Evolutionary conservation across 2,888 invertebrate species (phyloP).

Genomic region (Arrhopalites spinosus): DNA sequence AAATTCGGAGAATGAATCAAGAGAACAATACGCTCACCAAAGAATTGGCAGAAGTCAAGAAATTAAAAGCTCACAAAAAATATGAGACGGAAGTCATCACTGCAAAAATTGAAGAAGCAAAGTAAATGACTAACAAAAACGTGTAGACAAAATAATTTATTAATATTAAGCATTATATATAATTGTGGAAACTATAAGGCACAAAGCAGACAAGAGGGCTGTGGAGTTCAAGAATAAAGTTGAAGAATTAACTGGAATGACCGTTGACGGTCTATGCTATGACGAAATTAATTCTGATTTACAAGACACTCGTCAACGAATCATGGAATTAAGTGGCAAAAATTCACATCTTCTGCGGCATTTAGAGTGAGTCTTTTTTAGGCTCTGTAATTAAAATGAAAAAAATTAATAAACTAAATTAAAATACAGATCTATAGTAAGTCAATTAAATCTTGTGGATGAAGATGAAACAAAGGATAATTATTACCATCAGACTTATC

Average conservation of each 20-base stretch:
- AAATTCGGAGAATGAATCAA: slow-evolving; percentile 14
- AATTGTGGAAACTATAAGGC: background rate
- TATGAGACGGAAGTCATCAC: slow-evolving; percentile 10
- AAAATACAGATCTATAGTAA: background rate
- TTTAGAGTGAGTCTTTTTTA: slow-evolving; percentile 18
- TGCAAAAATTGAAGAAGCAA: slow-evolving; percentile 18
- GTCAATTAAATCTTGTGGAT: background rate
- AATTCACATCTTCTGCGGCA: slow-evolving; percentile 14
- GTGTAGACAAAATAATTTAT: background rate
- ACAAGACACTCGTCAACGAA: background rate
- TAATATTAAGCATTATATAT: background rate
- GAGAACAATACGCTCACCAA: slow-evolving; percentile 18
- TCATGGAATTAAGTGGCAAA: slow-evolving; percentile 1
- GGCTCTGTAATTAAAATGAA: background rate
- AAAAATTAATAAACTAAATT: background rate
- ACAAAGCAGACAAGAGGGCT: background rate
- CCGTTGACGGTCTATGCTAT: background rate
- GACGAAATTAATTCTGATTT: background rate
- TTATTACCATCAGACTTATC: background rate
- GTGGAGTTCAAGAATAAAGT: slow-evolving; percentile 4
- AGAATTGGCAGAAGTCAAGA: slow-evolving; percentile 12
- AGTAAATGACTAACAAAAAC: slow-evolving; percentile 10
- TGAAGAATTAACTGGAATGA: background rate
- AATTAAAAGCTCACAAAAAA: slow-evolving; percentile 1
- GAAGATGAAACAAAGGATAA: background rate